These are phyloP conservation scores for Andrena hattorfiana DNA, from an alignment of 2,888 invertebrate genomes.

Conservation along the genomic window DNA sequence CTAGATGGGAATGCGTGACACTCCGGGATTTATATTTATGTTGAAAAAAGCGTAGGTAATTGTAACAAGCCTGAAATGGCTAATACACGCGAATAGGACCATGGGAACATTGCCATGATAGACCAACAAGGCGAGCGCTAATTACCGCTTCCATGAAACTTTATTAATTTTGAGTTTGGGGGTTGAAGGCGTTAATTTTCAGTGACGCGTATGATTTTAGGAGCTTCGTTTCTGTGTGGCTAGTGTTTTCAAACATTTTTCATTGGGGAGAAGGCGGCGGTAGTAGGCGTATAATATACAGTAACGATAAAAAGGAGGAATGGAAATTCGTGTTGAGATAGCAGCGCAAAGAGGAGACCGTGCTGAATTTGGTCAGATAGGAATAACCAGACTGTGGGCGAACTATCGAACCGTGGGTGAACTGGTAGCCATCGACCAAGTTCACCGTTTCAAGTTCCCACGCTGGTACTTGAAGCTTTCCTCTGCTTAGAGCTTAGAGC, in stretches of 20 bases:
- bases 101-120: slow-evolving; percentile 16
- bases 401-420: slow-evolving; percentile 58
- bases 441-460: slow-evolving; percentile 45
- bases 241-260: too few relatives aligned
- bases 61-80: slow-evolving; percentile 42
- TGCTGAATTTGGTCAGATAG: slow-evolving; percentile 64
- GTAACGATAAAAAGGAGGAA: slow-evolving; percentile 18
- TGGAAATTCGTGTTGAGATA: slow-evolving; percentile 42
- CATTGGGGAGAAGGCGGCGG: neutral
- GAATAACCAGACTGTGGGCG: slow-evolving; percentile 11
- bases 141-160: neutral
- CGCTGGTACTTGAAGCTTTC: slow-evolving; percentile 6
- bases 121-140: neutral
- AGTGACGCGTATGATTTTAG: too few relatives aligned
- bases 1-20: neutral
- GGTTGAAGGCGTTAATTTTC: too few relatives aligned
- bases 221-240: too few relatives aligned
- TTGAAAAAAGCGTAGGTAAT: slow-evolving; percentile 22
- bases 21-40: neutral
- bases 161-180: neutral
- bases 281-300: neutral
- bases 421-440: slow-evolving; percentile 60
- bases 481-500: neutral
- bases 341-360: slow-evolving; percentile 5
- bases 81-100: slow-evolving; percentile 25